phyloP scores from a whole-genome alignment of 2,888 invertebrate species.

The Anticlea derivata region DNA sequence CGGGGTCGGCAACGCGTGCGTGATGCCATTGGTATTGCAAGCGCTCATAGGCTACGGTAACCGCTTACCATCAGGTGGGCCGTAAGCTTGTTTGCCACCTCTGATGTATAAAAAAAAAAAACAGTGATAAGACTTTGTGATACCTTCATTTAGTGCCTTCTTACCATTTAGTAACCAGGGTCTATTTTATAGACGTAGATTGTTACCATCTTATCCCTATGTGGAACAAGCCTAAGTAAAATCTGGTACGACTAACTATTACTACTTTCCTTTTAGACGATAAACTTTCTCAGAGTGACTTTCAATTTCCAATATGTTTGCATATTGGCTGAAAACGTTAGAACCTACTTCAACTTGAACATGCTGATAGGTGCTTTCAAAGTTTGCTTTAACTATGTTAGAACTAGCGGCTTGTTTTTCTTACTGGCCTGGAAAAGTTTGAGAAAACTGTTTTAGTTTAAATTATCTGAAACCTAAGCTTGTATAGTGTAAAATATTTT shows the following conservation, averaged over 20 bases:
- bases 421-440: conserved; percentile 17
- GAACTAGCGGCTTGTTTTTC: conserved; percentile 33
- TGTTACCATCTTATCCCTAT: conserved; percentile 1
- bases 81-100: no score
- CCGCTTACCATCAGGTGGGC: no score
- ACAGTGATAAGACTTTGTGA: no score
- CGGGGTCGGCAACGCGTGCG: no score
- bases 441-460: conserved; percentile 15
- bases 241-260: conserved; percentile 28
- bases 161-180: no score
- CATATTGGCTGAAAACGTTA: conserved; percentile 51
- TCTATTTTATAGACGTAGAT: no score
- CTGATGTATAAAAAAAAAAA: no score
- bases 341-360: conserved; percentile 43
- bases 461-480: conserved; percentile 4
- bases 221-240: conserved; percentile 16
- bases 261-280: conserved; percentile 36
- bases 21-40: no score
- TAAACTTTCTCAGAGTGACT: conserved; percentile 46
- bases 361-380: conserved; percentile 39
- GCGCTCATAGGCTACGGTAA: no score
- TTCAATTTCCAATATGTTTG: conserved; percentile 61
- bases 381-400: conserved; percentile 40
- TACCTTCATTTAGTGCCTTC: no score
- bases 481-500: conserved; percentile 22